A percentile compares a stretch with the other conserved stretches of the same genome.
These are phyloP conservation scores for Meandrina meandrites DNA, from an alignment of 92 coral and sea anemone genomes.

Conservation along the genomic window DNA sequence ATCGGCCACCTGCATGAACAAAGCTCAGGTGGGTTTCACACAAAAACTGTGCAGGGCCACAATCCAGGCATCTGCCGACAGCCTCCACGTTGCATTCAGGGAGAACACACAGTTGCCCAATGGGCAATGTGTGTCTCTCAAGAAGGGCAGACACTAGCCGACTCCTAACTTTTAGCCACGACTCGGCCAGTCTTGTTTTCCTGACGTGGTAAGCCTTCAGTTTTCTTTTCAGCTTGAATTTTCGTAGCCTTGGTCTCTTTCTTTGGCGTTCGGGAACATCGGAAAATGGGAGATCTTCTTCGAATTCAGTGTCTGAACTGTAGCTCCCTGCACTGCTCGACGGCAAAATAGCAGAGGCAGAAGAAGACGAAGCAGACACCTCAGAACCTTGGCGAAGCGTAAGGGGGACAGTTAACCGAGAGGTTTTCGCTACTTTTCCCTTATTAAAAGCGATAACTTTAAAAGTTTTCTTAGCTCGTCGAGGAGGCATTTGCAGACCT, in stretches of 20 bases:
- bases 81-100: constrained; percentile 11
- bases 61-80: constrained; percentile 22
- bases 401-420: background rate
- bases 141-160: constrained; percentile 21
- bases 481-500: background rate
- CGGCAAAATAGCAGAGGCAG: background rate
- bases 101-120: constrained; percentile 24
- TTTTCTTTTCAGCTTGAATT: background rate
- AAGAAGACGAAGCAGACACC: background rate
- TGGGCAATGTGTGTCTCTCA: constrained; percentile 16
- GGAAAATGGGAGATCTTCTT: background rate
- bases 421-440: background rate
- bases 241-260: constrained; percentile 7
- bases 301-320: background rate
- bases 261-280: background rate
- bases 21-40: constrained; percentile 14
- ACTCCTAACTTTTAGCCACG: constrained; percentile 18
- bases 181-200: constrained; percentile 32
- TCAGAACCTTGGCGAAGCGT: background rate
- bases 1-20: constrained; percentile 33
- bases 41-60: constrained; percentile 29
- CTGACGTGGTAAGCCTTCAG: constrained; percentile 19
- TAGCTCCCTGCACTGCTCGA: background rate
- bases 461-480: background rate
- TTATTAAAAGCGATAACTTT: background rate